A percentile compares a stretch with the other conserved stretches of the same genome.
Conservation (phyloP, 2,888 invertebrate species). For the Eilema griseolum region DNA sequence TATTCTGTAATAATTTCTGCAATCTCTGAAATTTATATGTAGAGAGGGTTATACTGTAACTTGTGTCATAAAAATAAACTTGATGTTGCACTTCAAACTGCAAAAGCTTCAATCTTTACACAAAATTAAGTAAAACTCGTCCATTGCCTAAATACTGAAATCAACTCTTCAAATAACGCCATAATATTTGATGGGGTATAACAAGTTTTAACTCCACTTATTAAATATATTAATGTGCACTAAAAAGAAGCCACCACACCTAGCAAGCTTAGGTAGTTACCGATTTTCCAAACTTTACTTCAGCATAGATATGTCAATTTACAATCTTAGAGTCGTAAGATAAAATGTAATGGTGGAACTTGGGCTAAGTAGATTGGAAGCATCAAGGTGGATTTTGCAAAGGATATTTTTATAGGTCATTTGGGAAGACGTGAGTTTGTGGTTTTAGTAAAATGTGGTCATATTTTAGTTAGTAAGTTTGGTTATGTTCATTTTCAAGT, state of each 20-base stretch:
- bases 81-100: background rate
- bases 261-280: conserved; percentile 30
- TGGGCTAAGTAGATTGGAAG: conserved; percentile 60
- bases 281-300: conserved; percentile 39
- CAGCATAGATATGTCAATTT: conserved; percentile 75
- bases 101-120: background rate
- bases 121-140: conserved; percentile 17
- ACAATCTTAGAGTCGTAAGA: conserved; percentile 73
- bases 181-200: conserved; percentile 47
- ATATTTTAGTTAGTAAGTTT: conserved; percentile 27
- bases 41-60: background rate
- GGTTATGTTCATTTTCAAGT: background rate
- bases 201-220: conserved; percentile 51
- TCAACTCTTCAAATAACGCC: conserved; percentile 25
- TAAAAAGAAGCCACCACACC: conserved; percentile 48
- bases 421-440: conserved; percentile 32
- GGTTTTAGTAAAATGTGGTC: conserved; percentile 27
- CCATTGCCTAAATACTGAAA: conserved; percentile 15
- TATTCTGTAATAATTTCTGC: background rate
- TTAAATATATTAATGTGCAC: conserved; percentile 49
- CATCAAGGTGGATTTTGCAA: conserved; percentile 37
- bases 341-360: conserved; percentile 76
- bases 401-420: conserved; percentile 43
- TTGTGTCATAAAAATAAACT: background rate
- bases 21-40: background rate